Percentiles rank a stretch among this genome's conserved stretches.
Conservation (phyloP, 2,888 invertebrate species). For the Xanthostigma xanthostigma region DNA sequence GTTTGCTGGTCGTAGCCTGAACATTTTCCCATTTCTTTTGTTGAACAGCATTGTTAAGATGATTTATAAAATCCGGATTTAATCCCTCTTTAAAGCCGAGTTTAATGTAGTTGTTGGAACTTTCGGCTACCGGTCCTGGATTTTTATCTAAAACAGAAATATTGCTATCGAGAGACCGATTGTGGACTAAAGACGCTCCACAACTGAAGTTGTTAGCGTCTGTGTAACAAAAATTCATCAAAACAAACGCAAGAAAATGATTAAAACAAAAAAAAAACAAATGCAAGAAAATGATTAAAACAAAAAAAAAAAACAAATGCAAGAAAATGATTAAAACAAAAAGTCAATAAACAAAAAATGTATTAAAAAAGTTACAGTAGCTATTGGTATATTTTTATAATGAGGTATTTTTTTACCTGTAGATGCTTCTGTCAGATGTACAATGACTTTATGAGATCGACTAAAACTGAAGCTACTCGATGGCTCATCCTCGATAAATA, state of each 20-base stretch:
- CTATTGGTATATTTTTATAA: background rate
- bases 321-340: too few relatives aligned
- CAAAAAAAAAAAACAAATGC: too few relatives aligned
- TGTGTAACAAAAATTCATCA: too few relatives aligned
- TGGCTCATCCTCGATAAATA: conserved; percentile 68
- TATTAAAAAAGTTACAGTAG: too few relatives aligned
- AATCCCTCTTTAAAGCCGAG: conserved; percentile 78
- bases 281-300: too few relatives aligned
- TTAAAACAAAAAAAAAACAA: too few relatives aligned
- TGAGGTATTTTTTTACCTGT: conserved; percentile 30
- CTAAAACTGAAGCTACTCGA: conserved; percentile 67
- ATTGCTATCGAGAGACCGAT: background rate
- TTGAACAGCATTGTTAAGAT: conserved; percentile 45
- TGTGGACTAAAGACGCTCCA: background rate
- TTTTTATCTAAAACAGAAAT: conserved; percentile 33
- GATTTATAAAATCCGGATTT: conserved; percentile 42
- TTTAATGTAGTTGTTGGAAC: conserved; percentile 59
- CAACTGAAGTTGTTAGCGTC: background rate
- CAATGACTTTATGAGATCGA: conserved; percentile 60
- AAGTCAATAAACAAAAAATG: too few relatives aligned
- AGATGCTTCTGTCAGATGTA: conserved; percentile 53
- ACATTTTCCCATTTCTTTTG: conserved; percentile 48
- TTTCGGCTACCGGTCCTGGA: conserved; percentile 60
- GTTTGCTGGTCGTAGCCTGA: conserved; percentile 16
- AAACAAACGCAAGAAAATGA: too few relatives aligned